Evolutionary conservation across 2,888 invertebrate genomes (phyloP).

Genomic region (Ametastegia equiseti): DNA sequence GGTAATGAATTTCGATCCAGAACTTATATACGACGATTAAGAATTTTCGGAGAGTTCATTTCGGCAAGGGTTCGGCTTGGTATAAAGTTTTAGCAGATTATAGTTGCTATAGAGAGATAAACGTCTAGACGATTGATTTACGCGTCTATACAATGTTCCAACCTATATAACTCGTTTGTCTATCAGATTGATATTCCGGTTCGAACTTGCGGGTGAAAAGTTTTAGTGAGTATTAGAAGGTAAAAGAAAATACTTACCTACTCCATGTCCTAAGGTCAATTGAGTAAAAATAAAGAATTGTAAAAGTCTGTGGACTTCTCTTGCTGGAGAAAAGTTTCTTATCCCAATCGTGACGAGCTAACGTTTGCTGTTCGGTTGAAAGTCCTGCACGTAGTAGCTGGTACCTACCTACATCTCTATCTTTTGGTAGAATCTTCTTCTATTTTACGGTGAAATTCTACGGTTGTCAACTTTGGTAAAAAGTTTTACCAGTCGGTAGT

Average conservation of each 20-base stretch:
- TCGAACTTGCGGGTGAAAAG: neutral
- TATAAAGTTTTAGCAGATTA: no score
- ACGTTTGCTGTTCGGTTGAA: conserved; percentile 63
- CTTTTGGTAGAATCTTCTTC: conserved; percentile 60
- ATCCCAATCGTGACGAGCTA: conserved; percentile 44
- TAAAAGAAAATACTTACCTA: neutral
- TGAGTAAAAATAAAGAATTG: conserved; percentile 15
- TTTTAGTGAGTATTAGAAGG: no score
- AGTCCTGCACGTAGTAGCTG: conserved; percentile 59
- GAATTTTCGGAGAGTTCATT: neutral
- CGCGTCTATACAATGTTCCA: no score
- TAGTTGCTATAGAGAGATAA: neutral
- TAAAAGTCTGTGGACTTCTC: conserved; percentile 6
- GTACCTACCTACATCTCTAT: no score
- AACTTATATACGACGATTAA: conserved; percentile 9
- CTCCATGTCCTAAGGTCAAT: conserved; percentile 20
- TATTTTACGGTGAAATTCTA: neutral
- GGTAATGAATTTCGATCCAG: conserved; percentile 23
- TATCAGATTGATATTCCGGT: neutral
- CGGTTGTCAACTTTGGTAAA: conserved; percentile 21
- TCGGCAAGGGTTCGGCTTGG: no score
- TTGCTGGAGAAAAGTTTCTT: conserved; percentile 13
- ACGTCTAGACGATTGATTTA: no score
- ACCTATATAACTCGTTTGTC: neutral
- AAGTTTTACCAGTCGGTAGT: neutral